Conservation (phyloP, 37 sponge, comb jelly and placozoan species). For the Halisarca cf. caerulea region DNA sequence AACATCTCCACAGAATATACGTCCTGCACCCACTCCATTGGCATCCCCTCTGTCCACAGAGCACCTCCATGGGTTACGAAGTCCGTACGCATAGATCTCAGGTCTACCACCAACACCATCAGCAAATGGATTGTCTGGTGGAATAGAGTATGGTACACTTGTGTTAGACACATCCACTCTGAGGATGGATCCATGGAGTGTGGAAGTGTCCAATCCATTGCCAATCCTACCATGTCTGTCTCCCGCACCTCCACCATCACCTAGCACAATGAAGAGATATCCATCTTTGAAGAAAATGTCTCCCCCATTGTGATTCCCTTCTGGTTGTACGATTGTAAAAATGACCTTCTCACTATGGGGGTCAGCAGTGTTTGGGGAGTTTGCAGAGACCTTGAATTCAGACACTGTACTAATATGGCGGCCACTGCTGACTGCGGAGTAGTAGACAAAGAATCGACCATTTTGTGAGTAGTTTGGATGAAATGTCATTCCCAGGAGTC, state of each 20-base stretch:
- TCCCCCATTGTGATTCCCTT: constrained; percentile 81
- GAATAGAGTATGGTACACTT: constrained; percentile 52
- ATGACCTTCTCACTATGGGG: constrained; percentile 47
- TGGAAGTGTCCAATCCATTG: constrained; percentile 52
- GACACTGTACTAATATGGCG: constrained; percentile 57
- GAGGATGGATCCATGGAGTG: constrained; percentile 28
- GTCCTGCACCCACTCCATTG: constrained; percentile 55
- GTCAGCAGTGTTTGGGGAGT: constrained; percentile 40
- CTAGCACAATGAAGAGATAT: constrained; percentile 61
- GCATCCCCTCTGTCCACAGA: constrained; percentile 74
- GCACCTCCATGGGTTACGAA: constrained; percentile 84
- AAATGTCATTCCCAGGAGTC: constrained; percentile 76
- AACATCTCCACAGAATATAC: constrained; percentile 88
- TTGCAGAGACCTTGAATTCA: constrained; percentile 30
- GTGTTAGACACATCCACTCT: constrained; percentile 7
- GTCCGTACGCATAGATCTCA: constrained; percentile 84
- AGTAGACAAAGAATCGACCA: constrained; percentile 65
- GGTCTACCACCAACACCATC: constrained; percentile 14
- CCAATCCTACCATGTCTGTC: constrained; percentile 65
- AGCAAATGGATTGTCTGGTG: constrained; percentile 74
- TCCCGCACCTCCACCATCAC: constrained; percentile 80
- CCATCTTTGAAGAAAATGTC: constrained; percentile 71
- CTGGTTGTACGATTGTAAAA: constrained; percentile 53
- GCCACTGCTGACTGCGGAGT: constrained; percentile 17
- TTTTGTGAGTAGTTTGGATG: constrained; percentile 63